These are phyloP conservation scores for Pseudochromis fuscus DNA, from an alignment of 2,797 vertebrate species.

Conservation along the genomic window DNA sequence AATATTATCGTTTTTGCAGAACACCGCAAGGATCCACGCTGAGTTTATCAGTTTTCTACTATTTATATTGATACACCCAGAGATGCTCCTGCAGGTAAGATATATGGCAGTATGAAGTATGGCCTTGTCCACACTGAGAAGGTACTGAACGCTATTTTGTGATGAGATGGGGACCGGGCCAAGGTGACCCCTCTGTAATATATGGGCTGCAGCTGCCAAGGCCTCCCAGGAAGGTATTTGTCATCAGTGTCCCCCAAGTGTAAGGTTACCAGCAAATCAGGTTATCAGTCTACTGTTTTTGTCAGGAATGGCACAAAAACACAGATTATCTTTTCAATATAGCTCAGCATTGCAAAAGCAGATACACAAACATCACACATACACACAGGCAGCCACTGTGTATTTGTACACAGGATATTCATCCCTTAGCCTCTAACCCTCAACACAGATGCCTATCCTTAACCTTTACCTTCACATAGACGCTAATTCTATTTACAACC, in stretches of 20 bases:
- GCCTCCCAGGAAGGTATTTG: constrained; percentile 85
- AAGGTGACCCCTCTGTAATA: constrained; percentile 86
- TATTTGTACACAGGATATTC: constrained; percentile 1
- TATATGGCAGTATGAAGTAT: constrained; percentile 78
- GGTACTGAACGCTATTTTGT: constrained; percentile 78
- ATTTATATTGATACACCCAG: constrained; percentile 72
- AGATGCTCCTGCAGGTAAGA: constrained; percentile 71
- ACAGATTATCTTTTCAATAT: constrained; percentile 75
- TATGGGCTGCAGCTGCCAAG: constrained; percentile 83
- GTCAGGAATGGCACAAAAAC: constrained; percentile 80
- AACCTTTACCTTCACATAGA: constrained; percentile 38
- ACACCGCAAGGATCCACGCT: constrained; percentile 46
- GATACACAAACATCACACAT: constrained; percentile 22
- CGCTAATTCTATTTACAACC: constrained; percentile 32
- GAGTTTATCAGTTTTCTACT: constrained; percentile 73
- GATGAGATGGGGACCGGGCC: constrained; percentile 80
- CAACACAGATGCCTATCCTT: constrained; percentile 38
- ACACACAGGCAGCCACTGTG: constrained; percentile 4
- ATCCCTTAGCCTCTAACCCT: constrained; percentile 31
- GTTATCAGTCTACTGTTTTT: constrained; percentile 82
- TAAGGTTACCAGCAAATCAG: constrained; percentile 83
- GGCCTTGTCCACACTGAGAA: constrained; percentile 75
- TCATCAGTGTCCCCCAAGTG: constrained; percentile 81
- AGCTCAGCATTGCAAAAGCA: constrained; percentile 39
- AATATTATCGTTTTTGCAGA: constrained; percentile 64